phyloP scores from a whole-genome alignment of 2,113 vertebrate species.

The Miniopterus natalensis region DNA sequence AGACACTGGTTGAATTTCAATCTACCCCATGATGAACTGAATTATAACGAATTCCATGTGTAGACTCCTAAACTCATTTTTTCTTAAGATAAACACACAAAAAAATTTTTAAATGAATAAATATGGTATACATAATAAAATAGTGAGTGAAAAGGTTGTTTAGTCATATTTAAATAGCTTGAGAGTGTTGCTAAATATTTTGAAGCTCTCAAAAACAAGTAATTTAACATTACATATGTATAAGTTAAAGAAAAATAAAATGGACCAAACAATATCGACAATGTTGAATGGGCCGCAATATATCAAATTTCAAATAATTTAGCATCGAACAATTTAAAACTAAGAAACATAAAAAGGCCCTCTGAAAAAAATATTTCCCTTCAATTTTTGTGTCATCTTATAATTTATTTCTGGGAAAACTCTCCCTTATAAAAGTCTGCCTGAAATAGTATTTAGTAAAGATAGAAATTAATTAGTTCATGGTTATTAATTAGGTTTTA shows the following conservation, averaged over 20 bases:
- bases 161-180: conserved; percentile 15
- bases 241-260: conserved; percentile 37
- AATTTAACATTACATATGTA: conserved; percentile 30
- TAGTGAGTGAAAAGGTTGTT: conserved; percentile 47
- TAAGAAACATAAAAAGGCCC: neutral
- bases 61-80: conserved; percentile 66
- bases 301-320: neutral
- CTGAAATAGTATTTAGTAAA: neutral
- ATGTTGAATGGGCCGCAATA: neutral
- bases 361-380: neutral
- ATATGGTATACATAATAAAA: conserved; percentile 5
- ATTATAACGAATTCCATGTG: conserved; percentile 65
- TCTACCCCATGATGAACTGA: conserved; percentile 35
- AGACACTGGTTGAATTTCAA: conserved; percentile 81
- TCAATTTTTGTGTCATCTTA: neutral
- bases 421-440: neutral
- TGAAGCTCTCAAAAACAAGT: neutral
- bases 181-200: neutral
- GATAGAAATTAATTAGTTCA: neutral
- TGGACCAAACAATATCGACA: neutral
- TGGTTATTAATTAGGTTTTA: neutral
- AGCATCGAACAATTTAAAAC: neutral
- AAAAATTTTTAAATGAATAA: conserved; percentile 18
- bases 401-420: neutral
- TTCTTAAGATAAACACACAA: conserved; percentile 45